These are phyloP conservation scores for Ariolimax columbianus DNA, from an alignment of 2,888 invertebrate species.

Conservation along the genomic window DNA sequence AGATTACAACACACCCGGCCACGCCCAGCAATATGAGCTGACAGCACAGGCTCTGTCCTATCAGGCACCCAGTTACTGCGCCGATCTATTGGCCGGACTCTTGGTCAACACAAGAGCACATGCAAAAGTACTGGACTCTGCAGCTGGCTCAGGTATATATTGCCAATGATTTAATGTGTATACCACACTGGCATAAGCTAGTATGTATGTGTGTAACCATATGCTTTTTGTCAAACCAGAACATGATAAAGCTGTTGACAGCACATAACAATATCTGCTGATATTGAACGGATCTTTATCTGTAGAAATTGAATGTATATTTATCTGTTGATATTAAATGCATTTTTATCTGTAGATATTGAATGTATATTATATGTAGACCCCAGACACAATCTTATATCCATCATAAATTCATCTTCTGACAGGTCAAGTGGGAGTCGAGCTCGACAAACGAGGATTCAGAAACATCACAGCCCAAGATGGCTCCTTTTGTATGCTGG, in stretches of 20 bases:
- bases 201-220: too few relatives aligned
- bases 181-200: too few relatives aligned
- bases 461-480: constrained; percentile 39
- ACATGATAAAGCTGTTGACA: too few relatives aligned
- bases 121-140: constrained; percentile 28
- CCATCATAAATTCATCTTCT: background rate
- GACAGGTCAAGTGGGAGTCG: constrained; percentile 38
- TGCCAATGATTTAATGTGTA: background rate
- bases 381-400: too few relatives aligned
- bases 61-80: constrained; percentile 25
- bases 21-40: constrained; percentile 23
- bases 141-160: constrained; percentile 31
- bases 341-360: too few relatives aligned
- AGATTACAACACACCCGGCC: constrained; percentile 35
- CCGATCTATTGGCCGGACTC: constrained; percentile 37
- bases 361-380: too few relatives aligned
- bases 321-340: too few relatives aligned
- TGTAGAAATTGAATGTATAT: too few relatives aligned
- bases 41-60: constrained; percentile 16
- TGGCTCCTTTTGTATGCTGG: constrained; percentile 37
- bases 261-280: too few relatives aligned
- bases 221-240: too few relatives aligned
- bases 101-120: background rate
- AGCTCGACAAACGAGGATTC: constrained; percentile 29
- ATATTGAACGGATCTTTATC: too few relatives aligned